Evolutionary conservation across 2,888 invertebrate genomes (phyloP), one percentile per base, ranked within the genome.

Genomic region (Conomelus anceps): DNA sequence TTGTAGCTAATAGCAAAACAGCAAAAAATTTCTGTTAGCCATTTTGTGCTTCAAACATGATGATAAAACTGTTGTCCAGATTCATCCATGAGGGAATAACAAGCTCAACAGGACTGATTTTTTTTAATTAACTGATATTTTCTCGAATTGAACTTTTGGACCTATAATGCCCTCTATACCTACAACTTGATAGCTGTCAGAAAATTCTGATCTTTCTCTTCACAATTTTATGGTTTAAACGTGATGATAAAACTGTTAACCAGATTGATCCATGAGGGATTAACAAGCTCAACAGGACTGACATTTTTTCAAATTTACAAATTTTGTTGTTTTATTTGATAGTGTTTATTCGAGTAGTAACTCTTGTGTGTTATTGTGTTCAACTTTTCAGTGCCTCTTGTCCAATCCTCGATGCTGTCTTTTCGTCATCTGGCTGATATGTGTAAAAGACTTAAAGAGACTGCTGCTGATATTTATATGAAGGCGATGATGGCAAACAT

Each of bases 1-100:
- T n/a, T n/a, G n/a, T n/a, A n/a, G n/a, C n/a, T n/a, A n/a, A n/a
- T n/a, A n/a, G n/a, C n/a, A n/a, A n/a, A n/a, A n/a, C n/a, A n/a
- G n/a, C n/a, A n/a, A n/a, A n/a, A n/a, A 7, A 26, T 26, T 26
- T 26, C 11, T 26, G 26, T 11, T 23, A 89, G 34, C 87, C 87
- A 63, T 86, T 87, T 86, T 90, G 88, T 88, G 88, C 88, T 26
- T 86, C 3, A 23, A 20, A 86, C 86, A 86, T 86, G 86, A 86
- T 86, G 86, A 86, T 86, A 86, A 85, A 23, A 85, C 86, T 23
- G 24, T 86, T 23, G 22, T 20, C 86, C 86, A 26, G 24, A 86
- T 86, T 24, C 3, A 86, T 86, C 29, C 22, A 86, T 86, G 86
- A 86, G 24, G 86, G 86, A 22, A 86, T 26, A 17, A 23, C 22